phyloP scores from a whole-genome alignment of 2,888 invertebrate species.

The Drosophila ustulata region DNA sequence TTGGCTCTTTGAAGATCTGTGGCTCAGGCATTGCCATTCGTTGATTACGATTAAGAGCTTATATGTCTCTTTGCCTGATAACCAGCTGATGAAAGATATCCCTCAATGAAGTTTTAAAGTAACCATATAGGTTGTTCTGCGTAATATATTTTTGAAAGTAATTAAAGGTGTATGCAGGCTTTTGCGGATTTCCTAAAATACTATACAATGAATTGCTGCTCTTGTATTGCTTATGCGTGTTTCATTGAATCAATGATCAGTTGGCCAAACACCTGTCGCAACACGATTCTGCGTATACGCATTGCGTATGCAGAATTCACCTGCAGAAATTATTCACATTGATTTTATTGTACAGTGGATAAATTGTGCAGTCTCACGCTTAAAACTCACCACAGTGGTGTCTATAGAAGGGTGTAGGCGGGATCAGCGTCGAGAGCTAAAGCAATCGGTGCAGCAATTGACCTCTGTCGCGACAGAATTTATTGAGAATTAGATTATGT shows the following conservation, averaged over 20 bases:
- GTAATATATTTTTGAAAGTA: no score
- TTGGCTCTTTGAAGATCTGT: conserved; percentile 4
- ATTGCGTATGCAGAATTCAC: not conserved
- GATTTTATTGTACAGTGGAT: not conserved
- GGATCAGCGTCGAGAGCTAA: conserved; percentile 1
- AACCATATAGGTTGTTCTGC: not conserved
- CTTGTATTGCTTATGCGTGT: no score
- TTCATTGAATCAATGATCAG: no score
- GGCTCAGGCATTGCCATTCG: conserved; percentile 1
- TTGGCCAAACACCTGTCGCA: no score
- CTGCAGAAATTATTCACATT: not conserved
- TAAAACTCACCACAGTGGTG: not conserved
- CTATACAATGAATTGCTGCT: no score
- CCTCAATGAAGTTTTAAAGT: not conserved
- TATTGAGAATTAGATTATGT: not conserved
- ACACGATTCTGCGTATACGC: not conserved
- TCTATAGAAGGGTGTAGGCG: not conserved
- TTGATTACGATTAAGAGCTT: not conserved
- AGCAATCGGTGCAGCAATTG: not conserved
- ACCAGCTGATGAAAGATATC: not conserved
- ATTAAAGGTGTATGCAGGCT: no score
- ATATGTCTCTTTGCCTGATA: not conserved
- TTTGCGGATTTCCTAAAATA: no score
- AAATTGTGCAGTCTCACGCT: not conserved
- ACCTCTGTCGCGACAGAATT: not conserved